Evolutionary conservation across 2,113 vertebrate species (phyloP).

Genomic region (Ptyas mucosa): DNA sequence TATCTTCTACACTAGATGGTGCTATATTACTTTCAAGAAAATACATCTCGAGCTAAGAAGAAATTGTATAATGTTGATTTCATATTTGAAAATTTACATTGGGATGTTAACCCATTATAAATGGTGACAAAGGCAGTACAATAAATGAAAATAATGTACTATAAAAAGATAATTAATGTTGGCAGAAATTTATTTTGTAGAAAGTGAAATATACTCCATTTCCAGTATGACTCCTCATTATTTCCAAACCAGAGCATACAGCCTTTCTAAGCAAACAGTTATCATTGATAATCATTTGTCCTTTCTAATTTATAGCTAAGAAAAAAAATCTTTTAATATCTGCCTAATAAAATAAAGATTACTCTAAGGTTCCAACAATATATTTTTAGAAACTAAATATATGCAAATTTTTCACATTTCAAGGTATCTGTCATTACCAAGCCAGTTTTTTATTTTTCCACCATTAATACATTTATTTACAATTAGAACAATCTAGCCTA

Average conservation of each 20-base stretch:
- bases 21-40: constrained; percentile 72
- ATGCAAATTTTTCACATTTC: background rate
- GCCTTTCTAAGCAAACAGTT: background rate
- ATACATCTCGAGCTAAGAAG: background rate
- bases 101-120: constrained; percentile 21
- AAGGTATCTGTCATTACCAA: background rate
- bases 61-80: constrained; percentile 18
- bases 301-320: background rate
- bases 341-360: background rate
- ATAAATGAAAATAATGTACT: constrained; percentile 12
- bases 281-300: constrained; percentile 14
- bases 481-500: background rate
- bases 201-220: background rate
- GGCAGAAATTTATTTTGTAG: constrained; percentile 17
- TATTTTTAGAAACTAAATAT: constrained; percentile 17
- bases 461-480: background rate
- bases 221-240: constrained; percentile 15
- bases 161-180: constrained; percentile 34
- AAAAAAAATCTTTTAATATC: constrained; percentile 2
- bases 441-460: background rate
- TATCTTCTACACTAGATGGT: constrained; percentile 70
- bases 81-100: constrained; percentile 37
- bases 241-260: constrained; percentile 15
- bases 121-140: constrained; percentile 15
- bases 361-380: background rate